Base-by-base conservation (phyloP, 1,140 invertebrate species). In the Asbolus verrucosus region DNA sequence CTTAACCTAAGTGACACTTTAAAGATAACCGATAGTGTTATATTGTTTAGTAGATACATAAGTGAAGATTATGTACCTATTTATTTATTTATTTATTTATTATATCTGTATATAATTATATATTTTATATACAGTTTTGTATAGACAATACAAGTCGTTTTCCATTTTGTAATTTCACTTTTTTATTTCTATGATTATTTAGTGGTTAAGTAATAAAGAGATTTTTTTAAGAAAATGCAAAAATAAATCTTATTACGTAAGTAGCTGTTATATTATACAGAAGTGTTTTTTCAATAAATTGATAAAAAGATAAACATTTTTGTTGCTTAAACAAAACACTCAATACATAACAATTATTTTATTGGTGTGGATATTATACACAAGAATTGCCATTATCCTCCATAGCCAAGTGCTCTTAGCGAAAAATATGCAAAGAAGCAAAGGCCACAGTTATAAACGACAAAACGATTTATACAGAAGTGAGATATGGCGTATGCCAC, bases 391-490 rank as follows among this genome's bases (percentile, higher is more conserved):
- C n/a, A n/a, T n/a, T n/a, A n/a, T n/a, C n/a, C n/a, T n/a, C n/a
- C n/a, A n/a, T n/a, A n/a, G n/a, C n/a, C 15, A 4, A 65, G 14
- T 15, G 31, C 16, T 13, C 41, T 65, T 5, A 43, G 11, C 1
- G 66, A 31, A 60, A 70, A 73, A 13, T 63, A 67, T 6, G 67
- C 21, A 41, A 54, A 73, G 24, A 73, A 66, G 24, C 71, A 67
- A 6, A 73, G 11, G 15, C 46, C 71, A 38, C 67, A 73, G 30
- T 73, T 73, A 16, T 59, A 70, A 6, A 73, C 50, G 6, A 66
- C 67, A 15, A 16, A 6, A 2, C n/a, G 4, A 38, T 54, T 63
- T 43, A 67, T 50, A 16, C 59, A 66, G 65, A 65, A 65, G 21
- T 69, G 61, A 5, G 62, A 30, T 36, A 69, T n/a, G 1, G 27